These are phyloP conservation scores for Alloscopus bannaensis DNA, from an alignment of 2,888 invertebrate species.

Conservation along the genomic window DNA sequence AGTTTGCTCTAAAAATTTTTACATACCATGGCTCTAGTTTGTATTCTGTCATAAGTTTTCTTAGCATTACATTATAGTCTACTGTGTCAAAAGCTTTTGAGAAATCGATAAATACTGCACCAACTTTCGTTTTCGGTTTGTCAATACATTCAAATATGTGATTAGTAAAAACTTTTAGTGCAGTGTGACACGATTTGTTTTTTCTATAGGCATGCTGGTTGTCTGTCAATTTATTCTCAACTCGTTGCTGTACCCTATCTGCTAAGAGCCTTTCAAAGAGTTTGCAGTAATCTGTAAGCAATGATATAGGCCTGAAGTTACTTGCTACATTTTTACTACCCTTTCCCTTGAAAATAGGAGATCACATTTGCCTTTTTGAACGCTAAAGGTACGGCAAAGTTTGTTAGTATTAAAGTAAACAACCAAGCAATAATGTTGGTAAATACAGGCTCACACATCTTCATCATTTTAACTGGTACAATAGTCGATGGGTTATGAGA, in stretches of 20 bases:
- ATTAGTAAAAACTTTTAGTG: slow-evolving; percentile 52
- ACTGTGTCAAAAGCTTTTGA: slow-evolving; percentile 72
- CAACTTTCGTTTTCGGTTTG: slow-evolving; percentile 17
- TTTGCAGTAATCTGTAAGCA: slow-evolving; percentile 59
- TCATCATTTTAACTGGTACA: too few species aligned
- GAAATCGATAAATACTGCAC: slow-evolving; percentile 64
- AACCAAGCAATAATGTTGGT: too few species aligned
- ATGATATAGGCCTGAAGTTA: slow-evolving; percentile 66
- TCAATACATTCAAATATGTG: slow-evolving; percentile 63
- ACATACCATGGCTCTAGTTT: slow-evolving; percentile 13
- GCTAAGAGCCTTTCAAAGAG: slow-evolving; percentile 64
- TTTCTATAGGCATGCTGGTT: slow-evolving; percentile 63
- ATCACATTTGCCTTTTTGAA: slow-evolving; percentile 38
- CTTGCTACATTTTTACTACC: slow-evolving; percentile 46
- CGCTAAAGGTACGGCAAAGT: slow-evolving; percentile 25
- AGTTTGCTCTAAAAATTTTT: slow-evolving; percentile 10
- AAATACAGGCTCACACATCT: too few species aligned
- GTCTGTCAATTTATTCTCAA: slow-evolving; percentile 11
- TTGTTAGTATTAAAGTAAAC: too few species aligned
- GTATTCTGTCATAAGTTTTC: slow-evolving; percentile 53
- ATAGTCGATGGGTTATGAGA: too few species aligned
- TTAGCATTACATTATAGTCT: slow-evolving; percentile 56
- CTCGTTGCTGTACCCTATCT: slow-evolving; percentile 22
- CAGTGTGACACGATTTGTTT: slow-evolving; percentile 23
- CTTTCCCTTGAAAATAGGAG: slow-evolving; percentile 49